Evolutionary conservation across 2,113 vertebrate species (phyloP), one percentile per base, ranked within the genome.

Genomic region (Petroica traversi): DNA sequence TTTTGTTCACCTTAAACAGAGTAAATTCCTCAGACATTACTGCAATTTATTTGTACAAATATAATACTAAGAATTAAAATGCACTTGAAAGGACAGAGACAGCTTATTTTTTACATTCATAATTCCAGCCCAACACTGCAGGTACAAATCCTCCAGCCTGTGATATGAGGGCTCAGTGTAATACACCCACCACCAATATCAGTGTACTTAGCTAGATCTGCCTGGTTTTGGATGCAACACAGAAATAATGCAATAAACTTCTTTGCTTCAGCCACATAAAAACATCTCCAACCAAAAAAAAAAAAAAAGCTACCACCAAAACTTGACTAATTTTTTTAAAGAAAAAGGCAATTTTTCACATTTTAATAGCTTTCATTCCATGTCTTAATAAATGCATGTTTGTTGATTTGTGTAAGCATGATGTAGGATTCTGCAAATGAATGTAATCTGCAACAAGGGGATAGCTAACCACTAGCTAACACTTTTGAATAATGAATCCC

Each of bases 401-500:
- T 98, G 98, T 98, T 98, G 98, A 98, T 98, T 98, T 98, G 98
- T 98, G 98, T 98, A 98, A 98, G 98, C 97, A 93, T 98, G 98
- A 98, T 98, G 97, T 96, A 98, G 98, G 97, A 98, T 97, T 98
- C 98, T 98, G 98, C 98, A 98, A 98, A 98, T 98, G 98, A 98
- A 98, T 98, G 98, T 98, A 98, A 98, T 98, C 98, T 98, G 97
- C 97, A 97, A 93, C 97, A 94, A 97, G 98, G 98, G 98, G 98
- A 98, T 98, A 97, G 97, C 98, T 98, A 98, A 98, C 98, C 98
- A 98, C 97, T 95, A 98, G 98, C 97, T 96, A 98, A 97, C 97
- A 97, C 97, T 98, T 97, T 97, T 98, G 98, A 98, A 98, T 98
- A 98, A 98, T 98, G 98, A 98, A 98, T 98, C 98, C 97, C 98